Percentiles rank a stretch among this genome's conserved stretches.
Evolutionary conservation across 2,888 invertebrate genomes (phyloP).

Genomic region (Sturmia bella): DNA sequence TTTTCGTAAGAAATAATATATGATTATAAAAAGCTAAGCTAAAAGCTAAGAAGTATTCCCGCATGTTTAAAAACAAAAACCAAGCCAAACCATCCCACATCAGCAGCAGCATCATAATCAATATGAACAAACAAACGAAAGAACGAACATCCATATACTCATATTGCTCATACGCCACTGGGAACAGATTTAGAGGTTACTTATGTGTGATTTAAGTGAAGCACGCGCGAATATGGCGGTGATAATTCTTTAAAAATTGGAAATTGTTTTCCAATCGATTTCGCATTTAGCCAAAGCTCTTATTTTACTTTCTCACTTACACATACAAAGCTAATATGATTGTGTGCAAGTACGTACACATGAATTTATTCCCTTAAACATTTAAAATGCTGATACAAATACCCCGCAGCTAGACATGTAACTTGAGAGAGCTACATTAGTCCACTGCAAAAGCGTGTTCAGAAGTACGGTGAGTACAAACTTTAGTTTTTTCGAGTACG

Average conservation of each 20-base stretch:
- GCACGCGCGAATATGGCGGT: slow-evolving; percentile 81
- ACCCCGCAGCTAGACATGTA: too few relatives aligned
- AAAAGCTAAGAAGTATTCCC: too few relatives aligned
- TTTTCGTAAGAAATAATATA: too few relatives aligned
- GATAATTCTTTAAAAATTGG: slow-evolving; percentile 82
- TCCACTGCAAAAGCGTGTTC: too few relatives aligned
- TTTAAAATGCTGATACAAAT: background rate
- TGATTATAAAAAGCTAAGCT: too few relatives aligned
- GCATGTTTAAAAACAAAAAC: too few relatives aligned
- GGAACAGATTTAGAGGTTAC: slow-evolving; percentile 81
- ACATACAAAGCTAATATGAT: slow-evolving; percentile 4
- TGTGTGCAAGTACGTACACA: slow-evolving; percentile 1
- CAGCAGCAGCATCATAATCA: slow-evolving; percentile 28
- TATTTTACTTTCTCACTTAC: slow-evolving; percentile 28
- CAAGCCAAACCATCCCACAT: too few relatives aligned
- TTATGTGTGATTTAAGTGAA: slow-evolving; percentile 81
- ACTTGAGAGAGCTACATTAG: too few relatives aligned
- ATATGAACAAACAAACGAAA: slow-evolving; percentile 36
- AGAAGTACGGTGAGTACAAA: too few relatives aligned
- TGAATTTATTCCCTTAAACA: background rate
- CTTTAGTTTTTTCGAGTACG: too few relatives aligned
- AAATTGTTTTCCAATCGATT: slow-evolving; percentile 82
- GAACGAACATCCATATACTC: slow-evolving; percentile 30
- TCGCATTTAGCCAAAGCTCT: slow-evolving; percentile 80
- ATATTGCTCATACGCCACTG: slow-evolving; percentile 70